Evolutionary conservation across 92 coral and sea anemone genomes (phyloP), one percentile per base, ranked within the genome.

Genomic region (Paramuricea clavata): DNA sequence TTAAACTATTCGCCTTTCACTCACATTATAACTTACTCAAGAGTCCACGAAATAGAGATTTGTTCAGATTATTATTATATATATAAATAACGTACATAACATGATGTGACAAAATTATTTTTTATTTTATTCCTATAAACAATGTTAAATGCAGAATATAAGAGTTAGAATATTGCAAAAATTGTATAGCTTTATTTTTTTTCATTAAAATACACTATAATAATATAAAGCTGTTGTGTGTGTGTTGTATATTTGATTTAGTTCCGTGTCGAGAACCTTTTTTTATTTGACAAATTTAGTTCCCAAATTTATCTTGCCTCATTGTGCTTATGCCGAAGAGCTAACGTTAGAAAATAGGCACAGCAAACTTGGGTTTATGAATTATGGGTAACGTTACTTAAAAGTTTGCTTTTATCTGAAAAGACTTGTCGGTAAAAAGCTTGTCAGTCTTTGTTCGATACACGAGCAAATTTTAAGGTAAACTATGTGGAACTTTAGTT

Each of bases 61-160:
- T 54, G 62, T 54, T 54, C 25, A 54, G 62, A 79, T 39, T 36
- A 59, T 67, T 31, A 59, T 59, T 28, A 28, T 41, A 44, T 59
- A 60, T 56, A 59, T 33, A 56, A 43, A 79, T 79, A 79, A 25
- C 84, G 84, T 79, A 79, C 84, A n/a, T n/a, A n/a, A n/a, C n/a
- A 79, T 79, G 49, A 79, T 56, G 72, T 79, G 47, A 57, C 13
- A 49, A 79, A 60, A 56, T 65, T 28, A 65, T 56, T 79, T 79
- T 79, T 79, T 79, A 79, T 79, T 79, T 79, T 79, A 79, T 79
- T 23, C 84, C 84, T 12, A 39, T 39, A 79, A 78, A 78, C 83
- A 78, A 79, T 79, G 84, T 79, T 59, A 79, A 79, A 79, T 79
- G 84, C 84, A 79, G 84, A 79, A 79, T 79, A 79, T 79, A 79